phyloP scores from a whole-genome alignment of 1,140 invertebrate species.

The Leguminivora glycinivorella region DNA sequence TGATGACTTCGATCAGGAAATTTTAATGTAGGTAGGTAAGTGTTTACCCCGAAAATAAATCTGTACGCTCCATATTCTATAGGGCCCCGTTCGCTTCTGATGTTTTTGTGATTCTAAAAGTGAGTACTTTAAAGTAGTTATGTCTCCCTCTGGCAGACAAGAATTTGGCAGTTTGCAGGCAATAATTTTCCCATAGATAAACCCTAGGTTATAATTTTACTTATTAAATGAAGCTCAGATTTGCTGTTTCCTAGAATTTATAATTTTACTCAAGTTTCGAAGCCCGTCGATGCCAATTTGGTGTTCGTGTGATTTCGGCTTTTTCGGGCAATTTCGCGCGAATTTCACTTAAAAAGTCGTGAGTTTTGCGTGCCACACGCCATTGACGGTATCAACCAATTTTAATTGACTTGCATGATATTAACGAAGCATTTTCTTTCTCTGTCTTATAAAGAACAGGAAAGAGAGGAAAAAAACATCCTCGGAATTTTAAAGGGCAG shows the following conservation, averaged over 20 bases:
- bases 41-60: too few species aligned
- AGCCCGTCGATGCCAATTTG: constrained; percentile 8
- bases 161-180: too few species aligned
- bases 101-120: too few species aligned
- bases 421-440: not conserved
- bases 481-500: too few species aligned
- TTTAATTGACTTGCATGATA: constrained; percentile 19
- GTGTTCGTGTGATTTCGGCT: constrained; percentile 10
- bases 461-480: too few species aligned
- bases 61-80: too few species aligned
- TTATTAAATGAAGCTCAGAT: not conserved
- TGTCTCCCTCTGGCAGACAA: too few species aligned
- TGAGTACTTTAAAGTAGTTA: too few species aligned
- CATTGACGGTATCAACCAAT: constrained; percentile 17
- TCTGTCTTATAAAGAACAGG: not conserved
- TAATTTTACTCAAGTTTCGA: constrained; percentile 5
- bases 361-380: constrained; percentile 24
- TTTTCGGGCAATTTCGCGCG: constrained; percentile 20
- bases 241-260: constrained; percentile 19
- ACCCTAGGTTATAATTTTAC: not conserved
- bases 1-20: too few species aligned
- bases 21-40: too few species aligned
- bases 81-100: too few species aligned
- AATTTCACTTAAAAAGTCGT: constrained; percentile 27
- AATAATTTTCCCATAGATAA: too few species aligned